Evolutionary conservation across 2,888 invertebrate genomes (phyloP), one percentile per base, ranked within the genome.

Genomic region (Rhogogaster chlorosoma): DNA sequence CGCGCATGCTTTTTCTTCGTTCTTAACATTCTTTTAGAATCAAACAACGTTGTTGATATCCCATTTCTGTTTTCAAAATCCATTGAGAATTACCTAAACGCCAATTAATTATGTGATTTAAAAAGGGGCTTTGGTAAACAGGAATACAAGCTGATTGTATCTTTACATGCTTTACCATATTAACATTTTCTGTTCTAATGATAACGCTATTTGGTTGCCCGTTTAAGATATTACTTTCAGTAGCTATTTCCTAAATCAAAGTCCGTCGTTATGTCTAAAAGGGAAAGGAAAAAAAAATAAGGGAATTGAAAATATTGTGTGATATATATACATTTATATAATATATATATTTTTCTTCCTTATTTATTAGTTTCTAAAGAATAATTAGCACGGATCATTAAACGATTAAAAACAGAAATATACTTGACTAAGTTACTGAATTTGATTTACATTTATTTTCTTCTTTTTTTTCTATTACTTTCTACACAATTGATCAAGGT

Each of bases 41-140:
- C 12, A 26, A 71, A 32, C 71, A 32, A 71, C 18, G n/a, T 38
- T 71, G 36, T 71, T 71, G 29, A 12, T 29, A 64, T 26, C 3
- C 5, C 2, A 32, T 67, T 67, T 67, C 32, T 32, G 67, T 67
- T 67, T 15, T 32, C 18, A 67, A 22, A 61, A 26, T 2, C 26
- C 61, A 61, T 61, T 2, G 12, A 26, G 22, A 12, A 61, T 61
- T 61, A 26, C 61, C 61, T 22, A 61, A 61, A 67, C 26, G 67
- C 67, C 67, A 67, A 67, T 67, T 26, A 6, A 67, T 67, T 67
- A 26, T 67, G 32, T 67, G 67, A 61, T 61, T 61, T 3, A 32
- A 67, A 67, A 26, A 12, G 15, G 67, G 29, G 12, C 15, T 67
- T 67, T 32, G 67, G 67, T 32, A 32, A 67, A 32, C 32, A 18